Base-by-base conservation (phyloP, 2,113 vertebrate genomes). In the Sorex fumeus region DNA sequence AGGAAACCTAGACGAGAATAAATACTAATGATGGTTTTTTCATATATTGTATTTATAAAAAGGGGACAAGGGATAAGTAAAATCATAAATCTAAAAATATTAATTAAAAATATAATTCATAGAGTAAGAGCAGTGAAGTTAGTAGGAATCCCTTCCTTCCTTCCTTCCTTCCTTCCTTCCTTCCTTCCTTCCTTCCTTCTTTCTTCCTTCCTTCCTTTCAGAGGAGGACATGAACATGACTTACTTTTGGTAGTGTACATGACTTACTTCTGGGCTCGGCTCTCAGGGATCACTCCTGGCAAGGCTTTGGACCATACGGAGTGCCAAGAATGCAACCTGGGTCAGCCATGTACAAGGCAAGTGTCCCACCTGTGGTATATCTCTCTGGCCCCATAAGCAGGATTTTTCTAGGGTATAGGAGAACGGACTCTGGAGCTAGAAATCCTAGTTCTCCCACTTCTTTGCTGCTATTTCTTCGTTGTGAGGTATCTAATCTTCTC, bases 1-100 rank as follows among this genome's bases (percentile, higher is more conserved):
- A 84, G 75, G 19, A 83, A 62, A 79, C 13, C 43, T 74, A 72
- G 4, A 32, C n/a, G 93, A 28, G 88, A 94, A 76, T 40, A 13
- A 95, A 79, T 90, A 50, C 82, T 70, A 86, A 74, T 21, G 53
- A 90, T 67, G 70, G 45, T 23, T 50, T 86, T 94, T 79, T 82
- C 81, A 79, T 86, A 11, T 93, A 60, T 64, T 64, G 62, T 16
- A 75, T 40, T 40, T 40, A 40, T 40, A 40, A 40, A 40, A 40
- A 43, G 47, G 27, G 28, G 45, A 77, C 36, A 89, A 69, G 90
- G 40, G 27, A 69, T 94, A 92, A 80, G 28, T 83, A 86, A 93
- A 93, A 91, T 25, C 13, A 27, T 32, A 85, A 88, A 64, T 88
- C n/a, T 82, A 88, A 93, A 84, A 85, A 75, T 76, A 6, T 8